Base-by-base conservation (phyloP, 2,888 invertebrate genomes). In the Periphyllus acericola region DNA sequence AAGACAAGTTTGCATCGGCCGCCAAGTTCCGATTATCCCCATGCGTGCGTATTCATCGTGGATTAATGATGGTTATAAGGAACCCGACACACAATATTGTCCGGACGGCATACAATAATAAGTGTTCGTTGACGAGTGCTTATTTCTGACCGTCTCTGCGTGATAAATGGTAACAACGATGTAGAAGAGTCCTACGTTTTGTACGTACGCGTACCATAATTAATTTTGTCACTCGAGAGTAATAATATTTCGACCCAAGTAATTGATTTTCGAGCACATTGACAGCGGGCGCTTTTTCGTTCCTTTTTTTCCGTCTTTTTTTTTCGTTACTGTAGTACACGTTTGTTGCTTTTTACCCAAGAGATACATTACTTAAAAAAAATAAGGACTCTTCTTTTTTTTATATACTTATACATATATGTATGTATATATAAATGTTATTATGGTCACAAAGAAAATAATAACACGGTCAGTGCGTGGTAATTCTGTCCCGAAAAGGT, bases 1-100 rank as follows among this genome's bases (percentile, higher is more conserved):
- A n/a, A 78, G 84, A 85, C 21, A 36, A 36, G 34, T 71, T 19
- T 14, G 40, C 55, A 36, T 74, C 74, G 71, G 46, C 46, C 52
- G 72, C 72, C 78, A 52, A 83, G 83, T 83, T 83, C 83, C 83
- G 83, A 83, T 83, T 83, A 75, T 83, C 75, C 83, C 40, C 40
- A 25, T n/a, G n/a, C 83, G n/a, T 34, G 4, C 46, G 40, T 21
- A 66, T 46, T 71, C 82, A 52, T 32, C 32, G 29, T 34, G 72
- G 74, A 83, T 83, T 83, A 40, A 83, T 83, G 83, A 55, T 74
- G 55, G 34, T 79, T 46, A 46, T 36, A 46, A 66, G 68, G 81
- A 68, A 82, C 46, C 68, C 66, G 68, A 81, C 34, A 40, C 68
- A 36, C 36, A 66, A 34, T 17, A 55, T 34, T n/a, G 8, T 79